These are phyloP conservation scores for Phymanthus crucifer DNA, from an alignment of 92 coral and sea anemone species.

Conservation along the genomic window DNA sequence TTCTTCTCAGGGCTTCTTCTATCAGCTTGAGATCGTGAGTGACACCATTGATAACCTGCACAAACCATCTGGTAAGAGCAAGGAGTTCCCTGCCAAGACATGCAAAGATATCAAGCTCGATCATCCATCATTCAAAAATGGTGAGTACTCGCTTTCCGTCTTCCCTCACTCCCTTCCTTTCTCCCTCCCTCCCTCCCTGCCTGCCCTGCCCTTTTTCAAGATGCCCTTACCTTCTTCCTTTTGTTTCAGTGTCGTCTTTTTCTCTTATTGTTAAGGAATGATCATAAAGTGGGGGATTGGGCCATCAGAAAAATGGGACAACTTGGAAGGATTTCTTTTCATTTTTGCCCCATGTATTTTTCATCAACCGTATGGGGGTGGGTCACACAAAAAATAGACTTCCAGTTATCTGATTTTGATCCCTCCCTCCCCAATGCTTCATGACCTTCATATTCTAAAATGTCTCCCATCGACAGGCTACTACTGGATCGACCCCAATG, in stretches of 20 bases:
- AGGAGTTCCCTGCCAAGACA: conserved; percentile 55
- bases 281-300: no score
- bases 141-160: conserved; percentile 19
- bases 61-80: conserved; percentile 46
- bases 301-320: no score
- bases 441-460: neutral
- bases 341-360: no score
- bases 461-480: conserved; percentile 39
- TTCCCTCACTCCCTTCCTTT: neutral
- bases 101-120: conserved; percentile 61
- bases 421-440: no score
- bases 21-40: conserved; percentile 22
- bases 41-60: conserved; percentile 12
- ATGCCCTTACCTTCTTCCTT: neutral
- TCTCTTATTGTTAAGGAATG: no score
- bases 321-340: no score
- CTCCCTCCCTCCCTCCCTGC: neutral
- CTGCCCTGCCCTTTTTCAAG: neutral
- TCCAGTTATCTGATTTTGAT: no score
- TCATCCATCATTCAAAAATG: conserved; percentile 52
- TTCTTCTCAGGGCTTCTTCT: conserved; percentile 25
- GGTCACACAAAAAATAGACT: no score
- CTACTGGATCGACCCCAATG: conserved; percentile 97
- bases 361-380: no score
- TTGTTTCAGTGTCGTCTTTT: neutral